Conservation (phyloP, 2,113 vertebrate species). For the Panthera leo region DNA sequence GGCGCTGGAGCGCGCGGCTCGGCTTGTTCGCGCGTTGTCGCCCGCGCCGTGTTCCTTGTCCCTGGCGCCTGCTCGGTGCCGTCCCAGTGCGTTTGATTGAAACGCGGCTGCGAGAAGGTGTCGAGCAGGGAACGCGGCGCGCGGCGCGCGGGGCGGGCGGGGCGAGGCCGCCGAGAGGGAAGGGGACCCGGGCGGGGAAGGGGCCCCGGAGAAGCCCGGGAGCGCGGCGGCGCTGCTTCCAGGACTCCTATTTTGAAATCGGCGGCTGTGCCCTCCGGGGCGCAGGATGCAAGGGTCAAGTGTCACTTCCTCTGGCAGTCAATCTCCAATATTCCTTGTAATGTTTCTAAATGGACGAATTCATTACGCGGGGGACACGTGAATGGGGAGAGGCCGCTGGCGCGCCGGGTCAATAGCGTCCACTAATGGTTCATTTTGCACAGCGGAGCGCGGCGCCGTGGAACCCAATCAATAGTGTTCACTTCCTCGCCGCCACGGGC, state of each 20-base stretch:
- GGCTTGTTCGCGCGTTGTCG: not conserved
- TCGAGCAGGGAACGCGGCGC: not conserved
- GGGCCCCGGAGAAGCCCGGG: not conserved
- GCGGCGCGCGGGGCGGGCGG: not conserved
- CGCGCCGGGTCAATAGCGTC: conserved; percentile 44
- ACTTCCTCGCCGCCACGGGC: not conserved
- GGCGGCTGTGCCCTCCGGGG: conserved; percentile 60
- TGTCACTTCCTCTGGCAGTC: conserved; percentile 83
- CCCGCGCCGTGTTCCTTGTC: not conserved
- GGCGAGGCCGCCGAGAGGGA: not conserved
- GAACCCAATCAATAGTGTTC: not conserved
- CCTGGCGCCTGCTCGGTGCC: conserved; percentile 26
- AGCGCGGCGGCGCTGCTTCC: not conserved
- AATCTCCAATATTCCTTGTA: conserved; percentile 75
- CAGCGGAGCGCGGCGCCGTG: not conserved
- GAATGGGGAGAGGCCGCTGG: conserved; percentile 47
- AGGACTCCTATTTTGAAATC: conserved; percentile 79
- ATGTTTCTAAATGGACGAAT: conserved; percentile 77
- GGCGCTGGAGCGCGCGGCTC: not conserved
- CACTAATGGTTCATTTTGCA: conserved; percentile 40
- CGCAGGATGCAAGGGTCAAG: conserved; percentile 79
- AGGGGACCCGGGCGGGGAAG: not conserved
- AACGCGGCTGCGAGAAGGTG: not conserved
- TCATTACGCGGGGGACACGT: conserved; percentile 70
- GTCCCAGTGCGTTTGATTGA: conserved; percentile 47